These are phyloP conservation scores for Pseudeuparius sepicola DNA, from an alignment of 2,888 invertebrate species.

Conservation along the genomic window DNA sequence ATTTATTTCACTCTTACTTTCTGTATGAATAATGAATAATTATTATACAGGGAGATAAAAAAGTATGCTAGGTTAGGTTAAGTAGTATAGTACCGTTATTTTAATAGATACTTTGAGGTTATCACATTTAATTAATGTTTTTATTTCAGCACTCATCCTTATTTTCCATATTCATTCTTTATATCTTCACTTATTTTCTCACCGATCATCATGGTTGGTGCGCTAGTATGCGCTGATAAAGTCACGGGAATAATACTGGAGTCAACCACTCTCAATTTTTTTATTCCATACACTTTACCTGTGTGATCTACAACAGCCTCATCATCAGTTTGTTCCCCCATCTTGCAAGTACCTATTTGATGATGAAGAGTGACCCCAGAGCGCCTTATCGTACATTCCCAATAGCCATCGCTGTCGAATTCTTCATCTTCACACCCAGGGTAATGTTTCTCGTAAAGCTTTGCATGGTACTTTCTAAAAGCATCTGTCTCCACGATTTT, in stretches of 20 bases:
- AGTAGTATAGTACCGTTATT: too few relatives aligned
- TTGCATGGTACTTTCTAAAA: background rate
- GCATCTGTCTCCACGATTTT: background rate
- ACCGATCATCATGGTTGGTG: conserved; percentile 59
- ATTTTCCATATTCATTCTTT: too few relatives aligned
- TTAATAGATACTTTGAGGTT: too few relatives aligned
- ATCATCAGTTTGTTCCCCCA: conserved; percentile 42
- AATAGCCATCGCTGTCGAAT: conserved; percentile 51
- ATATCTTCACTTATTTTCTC: conserved; percentile 59
- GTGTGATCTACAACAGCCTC: conserved; percentile 22
- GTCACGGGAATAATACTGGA: conserved; percentile 57
- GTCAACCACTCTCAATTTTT: conserved; percentile 53
- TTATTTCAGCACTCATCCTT: too few relatives aligned
- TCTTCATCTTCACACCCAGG: conserved; percentile 44
- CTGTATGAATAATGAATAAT: too few relatives aligned
- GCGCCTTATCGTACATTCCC: conserved; percentile 54
- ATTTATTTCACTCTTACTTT: too few relatives aligned
- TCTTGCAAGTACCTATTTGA: conserved; percentile 45
- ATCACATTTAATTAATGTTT: too few relatives aligned
- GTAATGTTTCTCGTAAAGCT: conserved; percentile 35
- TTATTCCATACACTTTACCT: conserved; percentile 45
- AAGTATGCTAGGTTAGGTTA: too few relatives aligned
- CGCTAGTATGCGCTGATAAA: conserved; percentile 55
- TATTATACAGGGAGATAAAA: too few relatives aligned
- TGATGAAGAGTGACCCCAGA: conserved; percentile 49